phyloP scores from a whole-genome alignment of 2,888 invertebrate species.

The Rapana venosa region DNA sequence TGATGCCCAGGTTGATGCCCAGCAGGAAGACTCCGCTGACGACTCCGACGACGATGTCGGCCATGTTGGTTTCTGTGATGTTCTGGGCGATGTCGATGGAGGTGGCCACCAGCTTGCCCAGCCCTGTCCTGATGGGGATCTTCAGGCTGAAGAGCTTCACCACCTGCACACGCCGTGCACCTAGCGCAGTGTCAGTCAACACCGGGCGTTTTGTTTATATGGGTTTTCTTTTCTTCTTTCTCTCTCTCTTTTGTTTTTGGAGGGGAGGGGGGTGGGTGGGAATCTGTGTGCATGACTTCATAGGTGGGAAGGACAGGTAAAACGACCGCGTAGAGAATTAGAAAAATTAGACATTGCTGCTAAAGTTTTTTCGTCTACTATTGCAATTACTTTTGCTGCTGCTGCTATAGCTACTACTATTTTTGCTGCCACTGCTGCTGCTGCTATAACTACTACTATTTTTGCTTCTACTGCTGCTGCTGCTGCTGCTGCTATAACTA shows the following conservation, averaged over 20 bases:
- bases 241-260: too few species aligned
- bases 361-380: background rate
- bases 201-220: conserved; percentile 60
- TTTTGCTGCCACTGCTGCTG: too few species aligned
- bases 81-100: conserved; percentile 1
- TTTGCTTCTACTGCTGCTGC: too few species aligned
- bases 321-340: too few species aligned
- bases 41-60: conserved; percentile 18
- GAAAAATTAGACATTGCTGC: background rate
- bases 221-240: too few species aligned
- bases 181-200: conserved; percentile 66
- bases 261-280: too few species aligned
- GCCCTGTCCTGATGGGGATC: conserved; percentile 42
- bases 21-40: conserved; percentile 23
- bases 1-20: conserved; percentile 45
- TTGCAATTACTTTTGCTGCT: too few species aligned
- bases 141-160: conserved; percentile 32
- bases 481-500: too few species aligned
- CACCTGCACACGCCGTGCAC: conserved; percentile 45
- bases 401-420: too few species aligned
- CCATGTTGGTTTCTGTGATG: conserved; percentile 32
- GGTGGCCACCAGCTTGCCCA: conserved; percentile 23
- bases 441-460: too few species aligned
- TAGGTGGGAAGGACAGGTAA: too few species aligned
- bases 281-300: too few species aligned